Conservation (phyloP, 2,113 vertebrate species). For the Anarhynchus alexandrinus region DNA sequence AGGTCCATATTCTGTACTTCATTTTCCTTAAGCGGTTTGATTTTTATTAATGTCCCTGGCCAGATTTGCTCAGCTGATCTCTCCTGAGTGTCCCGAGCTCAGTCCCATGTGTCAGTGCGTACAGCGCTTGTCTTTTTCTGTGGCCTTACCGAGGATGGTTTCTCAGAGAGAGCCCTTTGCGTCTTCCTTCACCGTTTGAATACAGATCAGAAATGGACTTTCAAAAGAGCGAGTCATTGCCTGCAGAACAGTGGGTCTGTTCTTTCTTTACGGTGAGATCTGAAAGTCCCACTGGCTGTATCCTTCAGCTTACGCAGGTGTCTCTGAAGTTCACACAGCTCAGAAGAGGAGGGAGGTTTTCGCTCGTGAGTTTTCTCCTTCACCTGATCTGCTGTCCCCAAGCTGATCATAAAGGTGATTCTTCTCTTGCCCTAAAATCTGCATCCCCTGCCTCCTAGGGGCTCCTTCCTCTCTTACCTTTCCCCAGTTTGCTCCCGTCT, state of each 20-base stretch:
- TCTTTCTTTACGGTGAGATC: neutral
- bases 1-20: accelerated
- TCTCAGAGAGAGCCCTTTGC: neutral
- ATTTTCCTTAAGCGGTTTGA: neutral
- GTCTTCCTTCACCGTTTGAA: neutral
- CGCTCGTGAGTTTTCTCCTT: conserved; percentile 5
- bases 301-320: neutral
- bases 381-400: neutral
- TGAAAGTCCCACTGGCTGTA: conserved; percentile 11
- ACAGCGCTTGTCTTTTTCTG: neutral
- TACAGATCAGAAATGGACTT: conserved; percentile 37
- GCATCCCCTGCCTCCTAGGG: neutral
- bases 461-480: neutral
- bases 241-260: conserved; percentile 8
- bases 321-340: neutral
- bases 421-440: neutral
- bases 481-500: neutral
- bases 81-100: neutral
- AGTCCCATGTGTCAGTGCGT: neutral
- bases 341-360: neutral
- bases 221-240: conserved; percentile 11
- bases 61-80: neutral
- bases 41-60: neutral
- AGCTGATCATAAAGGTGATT: neutral
- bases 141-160: conserved; percentile 27